Percentiles rank a stretch among this genome's conserved stretches.
Conservation (phyloP, 2,113 vertebrate species). For the Anthoscopus minutus region DNA sequence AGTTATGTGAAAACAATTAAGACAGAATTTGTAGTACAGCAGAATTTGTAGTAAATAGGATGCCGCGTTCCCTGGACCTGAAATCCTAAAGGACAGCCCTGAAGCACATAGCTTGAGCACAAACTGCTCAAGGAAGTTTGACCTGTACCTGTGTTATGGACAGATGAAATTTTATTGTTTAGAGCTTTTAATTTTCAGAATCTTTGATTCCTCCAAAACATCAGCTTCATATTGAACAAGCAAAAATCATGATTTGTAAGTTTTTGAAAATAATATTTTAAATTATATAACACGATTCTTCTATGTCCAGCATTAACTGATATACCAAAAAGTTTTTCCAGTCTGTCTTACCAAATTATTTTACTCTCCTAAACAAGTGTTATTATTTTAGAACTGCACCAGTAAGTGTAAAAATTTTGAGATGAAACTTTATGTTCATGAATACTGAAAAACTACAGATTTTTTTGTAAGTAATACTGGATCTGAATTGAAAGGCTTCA, state of each 20-base stretch:
- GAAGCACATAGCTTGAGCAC: neutral
- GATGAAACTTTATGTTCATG: neutral
- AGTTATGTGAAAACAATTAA: neutral
- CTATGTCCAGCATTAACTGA: neutral
- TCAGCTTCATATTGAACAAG: neutral
- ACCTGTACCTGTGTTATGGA: accelerated
- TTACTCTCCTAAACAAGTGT: neutral
- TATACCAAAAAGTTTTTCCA: neutral
- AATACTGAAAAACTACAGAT: neutral
- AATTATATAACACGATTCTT: neutral
- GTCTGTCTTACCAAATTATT: neutral
- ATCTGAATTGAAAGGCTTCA: neutral
- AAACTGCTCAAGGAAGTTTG: neutral
- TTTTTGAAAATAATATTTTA: neutral
- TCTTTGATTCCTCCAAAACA: neutral
- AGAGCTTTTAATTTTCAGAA: neutral
- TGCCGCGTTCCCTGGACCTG: neutral
- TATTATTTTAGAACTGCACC: neutral
- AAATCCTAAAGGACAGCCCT: neutral
- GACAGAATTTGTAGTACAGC: neutral
- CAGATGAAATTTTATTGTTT: neutral
- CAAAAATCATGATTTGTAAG: neutral
- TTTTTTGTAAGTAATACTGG: neutral
- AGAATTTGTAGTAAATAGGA: neutral
- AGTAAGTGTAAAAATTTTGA: neutral